phyloP scores from a whole-genome alignment of 2,113 vertebrate genomes.

The Verasper variegatus region DNA sequence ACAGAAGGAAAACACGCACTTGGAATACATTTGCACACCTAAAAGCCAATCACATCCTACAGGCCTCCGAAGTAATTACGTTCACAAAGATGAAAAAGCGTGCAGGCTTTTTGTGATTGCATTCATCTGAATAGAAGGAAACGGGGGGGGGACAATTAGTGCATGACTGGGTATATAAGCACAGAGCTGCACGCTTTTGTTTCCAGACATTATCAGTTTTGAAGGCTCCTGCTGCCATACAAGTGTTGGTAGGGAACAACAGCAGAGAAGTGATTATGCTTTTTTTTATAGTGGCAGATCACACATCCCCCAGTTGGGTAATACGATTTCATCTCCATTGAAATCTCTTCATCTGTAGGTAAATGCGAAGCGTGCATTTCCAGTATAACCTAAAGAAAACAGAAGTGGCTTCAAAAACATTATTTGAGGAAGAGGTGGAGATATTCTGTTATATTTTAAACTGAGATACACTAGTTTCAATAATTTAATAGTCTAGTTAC shows the following conservation, averaged over 20 bases:
- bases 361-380: not conserved
- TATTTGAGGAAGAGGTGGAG: not conserved
- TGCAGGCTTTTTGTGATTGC: conserved; percentile 17
- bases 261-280: not conserved
- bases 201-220: conserved; percentile 11
- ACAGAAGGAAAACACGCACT: conserved; percentile 10
- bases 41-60: not conserved
- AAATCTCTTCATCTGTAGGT: conserved; percentile 1
- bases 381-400: not conserved
- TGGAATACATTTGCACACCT: conserved; percentile 33
- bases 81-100: conserved; percentile 33
- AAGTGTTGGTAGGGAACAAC: not conserved
- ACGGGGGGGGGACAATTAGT: not conserved
- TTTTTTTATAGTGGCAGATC: conserved; percentile 6
- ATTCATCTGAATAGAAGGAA: conserved; percentile 10
- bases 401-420: conserved; percentile 12
- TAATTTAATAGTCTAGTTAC: not conserved
- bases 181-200: conserved; percentile 22
- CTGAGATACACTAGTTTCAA: not conserved
- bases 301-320: not conserved
- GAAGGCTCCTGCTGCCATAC: conserved; percentile 12
- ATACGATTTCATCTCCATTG: conserved; percentile 21
- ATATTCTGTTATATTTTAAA: not conserved
- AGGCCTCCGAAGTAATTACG: conserved; percentile 40
- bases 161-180: conserved; percentile 9